Conservation (phyloP, 2,888 invertebrate genomes). For the Yponomeuta sedellus region DNA sequence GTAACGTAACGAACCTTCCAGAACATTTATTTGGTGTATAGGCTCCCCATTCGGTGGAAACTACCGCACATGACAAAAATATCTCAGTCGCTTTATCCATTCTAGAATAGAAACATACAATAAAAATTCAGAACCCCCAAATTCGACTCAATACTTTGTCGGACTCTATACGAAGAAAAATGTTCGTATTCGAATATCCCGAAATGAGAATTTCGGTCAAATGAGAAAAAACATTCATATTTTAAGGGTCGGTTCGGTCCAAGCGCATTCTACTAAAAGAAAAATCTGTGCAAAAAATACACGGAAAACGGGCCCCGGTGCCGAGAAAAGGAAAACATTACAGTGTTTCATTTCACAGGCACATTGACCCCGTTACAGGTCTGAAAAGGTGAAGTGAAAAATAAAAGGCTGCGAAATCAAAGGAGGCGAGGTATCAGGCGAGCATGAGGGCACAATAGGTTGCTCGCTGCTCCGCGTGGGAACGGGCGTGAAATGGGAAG, state of each 20-base stretch:
- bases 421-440: constrained; percentile 42
- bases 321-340: constrained; percentile 5
- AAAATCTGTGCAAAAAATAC: background rate
- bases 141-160: too few species aligned
- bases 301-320: background rate
- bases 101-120: too few species aligned
- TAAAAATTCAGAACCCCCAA: too few species aligned
- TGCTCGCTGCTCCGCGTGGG: constrained; percentile 10
- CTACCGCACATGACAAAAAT: too few species aligned
- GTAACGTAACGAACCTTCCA: too few species aligned
- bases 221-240: background rate
- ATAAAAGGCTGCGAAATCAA: constrained; percentile 49
- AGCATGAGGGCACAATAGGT: constrained; percentile 44
- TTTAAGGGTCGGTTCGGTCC: background rate
- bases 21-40: too few species aligned
- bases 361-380: constrained; percentile 46
- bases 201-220: background rate
- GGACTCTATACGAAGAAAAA: too few species aligned
- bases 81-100: too few species aligned
- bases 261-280: background rate
- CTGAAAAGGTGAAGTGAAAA: constrained; percentile 39
- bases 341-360: constrained; percentile 39
- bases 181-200: too few species aligned
- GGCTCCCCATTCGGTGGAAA: too few species aligned
- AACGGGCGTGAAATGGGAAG: constrained; percentile 1